Evolutionary conservation across 64 coral and sea anemone genomes (phyloP).

Genomic region (Pocillopora verrucosa): DNA sequence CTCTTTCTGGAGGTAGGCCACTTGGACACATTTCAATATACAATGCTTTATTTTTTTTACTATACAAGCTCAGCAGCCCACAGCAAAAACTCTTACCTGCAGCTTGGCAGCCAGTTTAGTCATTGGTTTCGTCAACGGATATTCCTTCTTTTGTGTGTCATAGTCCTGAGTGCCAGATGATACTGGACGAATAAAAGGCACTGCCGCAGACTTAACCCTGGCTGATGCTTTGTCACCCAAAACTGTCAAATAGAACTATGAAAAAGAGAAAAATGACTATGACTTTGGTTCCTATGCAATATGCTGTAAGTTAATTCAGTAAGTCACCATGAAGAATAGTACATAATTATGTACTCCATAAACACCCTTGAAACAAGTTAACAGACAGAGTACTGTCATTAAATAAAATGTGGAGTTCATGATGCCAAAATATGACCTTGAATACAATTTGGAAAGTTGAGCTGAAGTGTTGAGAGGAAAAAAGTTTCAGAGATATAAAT

Average conservation of each 20-base stretch:
- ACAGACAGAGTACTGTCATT: too few species aligned
- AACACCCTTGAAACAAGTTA: too few species aligned
- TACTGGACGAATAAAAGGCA: conserved; percentile 61
- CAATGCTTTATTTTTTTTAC: not conserved
- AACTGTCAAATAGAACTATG: conserved; percentile 77
- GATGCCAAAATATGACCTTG: too few species aligned
- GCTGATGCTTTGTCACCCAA: conserved; percentile 76
- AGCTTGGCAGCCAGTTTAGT: conserved; percentile 87
- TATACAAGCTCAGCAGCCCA: not conserved
- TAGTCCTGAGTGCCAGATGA: conserved; percentile 78
- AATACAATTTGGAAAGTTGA: too few species aligned
- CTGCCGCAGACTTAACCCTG: conserved; percentile 74
- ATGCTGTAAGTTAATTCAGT: too few species aligned
- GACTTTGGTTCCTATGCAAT: not conserved
- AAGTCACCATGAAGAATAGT: too few species aligned
- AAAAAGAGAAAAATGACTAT: conserved; percentile 1
- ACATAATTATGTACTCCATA: too few species aligned
- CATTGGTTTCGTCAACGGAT: conserved; percentile 90
- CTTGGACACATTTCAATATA: not conserved
- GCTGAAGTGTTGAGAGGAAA: not conserved
- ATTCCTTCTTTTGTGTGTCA: conserved; percentile 55
- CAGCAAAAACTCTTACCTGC: conserved; percentile 49
- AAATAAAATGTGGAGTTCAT: too few species aligned
- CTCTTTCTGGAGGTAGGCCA: too few species aligned
- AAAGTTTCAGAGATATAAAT: not conserved